Evolutionary conservation across 1,140 invertebrate genomes (phyloP).

Genomic region (Drosophila truncata): DNA sequence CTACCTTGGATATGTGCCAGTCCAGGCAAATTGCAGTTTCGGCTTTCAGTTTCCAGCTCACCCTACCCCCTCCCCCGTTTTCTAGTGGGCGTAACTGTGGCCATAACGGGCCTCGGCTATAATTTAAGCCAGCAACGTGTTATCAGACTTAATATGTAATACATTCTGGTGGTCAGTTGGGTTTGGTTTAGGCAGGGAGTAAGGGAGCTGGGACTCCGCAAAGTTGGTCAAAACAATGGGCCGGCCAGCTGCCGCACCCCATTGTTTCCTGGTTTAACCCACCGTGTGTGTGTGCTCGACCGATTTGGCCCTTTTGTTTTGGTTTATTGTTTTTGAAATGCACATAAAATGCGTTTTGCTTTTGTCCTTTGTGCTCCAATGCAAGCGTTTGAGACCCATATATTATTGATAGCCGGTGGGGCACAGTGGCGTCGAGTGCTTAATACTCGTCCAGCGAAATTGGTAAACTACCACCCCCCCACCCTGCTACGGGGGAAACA

Average conservation of each 20-base stretch:
- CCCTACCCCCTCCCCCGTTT: constrained; percentile 1
- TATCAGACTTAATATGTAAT: constrained; percentile 69
- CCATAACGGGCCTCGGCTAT: constrained; percentile 43
- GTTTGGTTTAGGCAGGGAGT: neutral
- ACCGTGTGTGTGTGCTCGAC: constrained; percentile 6
- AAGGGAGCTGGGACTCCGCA: constrained; percentile 6
- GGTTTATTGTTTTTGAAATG: constrained; percentile 73
- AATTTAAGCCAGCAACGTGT: constrained; percentile 62
- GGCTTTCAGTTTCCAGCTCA: constrained; percentile 1
- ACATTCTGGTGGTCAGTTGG: constrained; percentile 51
- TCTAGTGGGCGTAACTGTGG: constrained; percentile 31
- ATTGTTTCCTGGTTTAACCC: constrained; percentile 37
- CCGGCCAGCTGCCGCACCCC: constrained; percentile 9
- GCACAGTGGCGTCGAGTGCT: constrained; percentile 23
- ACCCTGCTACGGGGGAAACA: neutral
- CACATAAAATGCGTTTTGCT: constrained; percentile 68
- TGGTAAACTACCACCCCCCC: neutral
- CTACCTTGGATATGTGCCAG: constrained; percentile 8
- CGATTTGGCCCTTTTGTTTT: constrained; percentile 69
- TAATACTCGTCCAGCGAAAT: constrained; percentile 1
- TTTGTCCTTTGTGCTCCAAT: constrained; percentile 36
- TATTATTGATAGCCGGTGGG: constrained; percentile 59
- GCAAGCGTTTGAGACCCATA: constrained; percentile 56
- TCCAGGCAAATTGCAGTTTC: constrained; percentile 27
- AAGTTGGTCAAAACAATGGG: constrained; percentile 59